A percentile compares a stretch with the other conserved stretches of the same genome.
These are phyloP conservation scores for Phoeniculus purpureus DNA, from an alignment of 2,797 vertebrate species.

Conservation along the genomic window DNA sequence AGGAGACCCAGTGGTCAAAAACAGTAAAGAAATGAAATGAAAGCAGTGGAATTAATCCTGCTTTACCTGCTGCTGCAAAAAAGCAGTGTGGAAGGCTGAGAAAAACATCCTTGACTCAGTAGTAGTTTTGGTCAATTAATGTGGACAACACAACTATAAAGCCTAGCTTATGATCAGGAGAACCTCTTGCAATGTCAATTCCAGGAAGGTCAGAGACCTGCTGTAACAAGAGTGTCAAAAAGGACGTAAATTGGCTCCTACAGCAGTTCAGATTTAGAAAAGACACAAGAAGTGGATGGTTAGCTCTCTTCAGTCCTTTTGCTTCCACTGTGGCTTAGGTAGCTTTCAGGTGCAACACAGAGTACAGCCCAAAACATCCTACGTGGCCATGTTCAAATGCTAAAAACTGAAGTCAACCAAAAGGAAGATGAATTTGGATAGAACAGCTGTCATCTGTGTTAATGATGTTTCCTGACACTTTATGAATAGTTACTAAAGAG, in stretches of 20 bases:
- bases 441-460: background rate
- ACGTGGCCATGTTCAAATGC: accelerated
- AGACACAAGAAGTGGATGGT: background rate
- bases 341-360: background rate
- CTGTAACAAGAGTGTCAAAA: background rate
- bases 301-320: background rate
- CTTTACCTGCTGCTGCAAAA: background rate
- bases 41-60: background rate
- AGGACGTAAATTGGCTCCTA: background rate
- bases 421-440: background rate
- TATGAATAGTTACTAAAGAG: background rate
- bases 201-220: background rate
- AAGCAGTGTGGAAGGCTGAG: background rate
- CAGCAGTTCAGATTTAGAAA: background rate
- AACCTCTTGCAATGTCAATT: background rate
- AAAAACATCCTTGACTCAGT: background rate
- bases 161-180: background rate
- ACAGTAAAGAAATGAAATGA: background rate
- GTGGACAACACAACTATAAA: background rate
- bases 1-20: background rate
- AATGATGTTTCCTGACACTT: background rate
- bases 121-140: accelerated
- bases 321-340: background rate
- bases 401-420: background rate
- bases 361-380: accelerated